Percentiles rank a stretch among this genome's conserved stretches.
Conservation (phyloP, 2,888 invertebrate species). For the Hemistola chrysoprasaria region DNA sequence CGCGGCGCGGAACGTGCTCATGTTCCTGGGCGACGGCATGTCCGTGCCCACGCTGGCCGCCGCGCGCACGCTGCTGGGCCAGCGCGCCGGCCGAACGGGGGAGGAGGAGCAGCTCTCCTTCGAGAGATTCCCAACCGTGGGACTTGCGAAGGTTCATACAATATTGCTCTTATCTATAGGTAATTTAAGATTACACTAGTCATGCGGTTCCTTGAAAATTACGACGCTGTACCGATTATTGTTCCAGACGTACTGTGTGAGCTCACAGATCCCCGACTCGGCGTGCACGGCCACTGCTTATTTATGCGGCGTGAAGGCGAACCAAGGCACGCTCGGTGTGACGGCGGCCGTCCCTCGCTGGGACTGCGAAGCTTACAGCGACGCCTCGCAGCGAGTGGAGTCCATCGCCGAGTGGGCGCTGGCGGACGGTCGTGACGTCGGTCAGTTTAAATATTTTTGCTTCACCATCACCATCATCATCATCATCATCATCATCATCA, state of each 20-base stretch:
- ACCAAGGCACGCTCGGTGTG: conserved; percentile 84
- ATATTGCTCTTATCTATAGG: no score
- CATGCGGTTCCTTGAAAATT: no score
- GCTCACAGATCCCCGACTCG: conserved; percentile 86
- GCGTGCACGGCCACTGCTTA: conserved; percentile 87
- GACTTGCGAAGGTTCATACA: conserved; percentile 50
- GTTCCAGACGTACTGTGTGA: conserved; percentile 77
- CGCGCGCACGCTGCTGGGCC: conserved; percentile 83
- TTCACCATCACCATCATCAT: no score
- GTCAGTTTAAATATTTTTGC: no score
- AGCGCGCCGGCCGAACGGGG: conserved; percentile 69
- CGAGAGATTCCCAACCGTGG: conserved; percentile 83
- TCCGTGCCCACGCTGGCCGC: conserved; percentile 85
- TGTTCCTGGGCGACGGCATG: conserved; percentile 89
- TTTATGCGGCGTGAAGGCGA: conserved; percentile 85
- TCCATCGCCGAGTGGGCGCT: conserved; percentile 87
- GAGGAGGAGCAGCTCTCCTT: conserved; percentile 82
- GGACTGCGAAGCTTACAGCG: conserved; percentile 81
- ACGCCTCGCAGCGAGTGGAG: conserved; percentile 75
- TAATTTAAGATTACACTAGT: no score
- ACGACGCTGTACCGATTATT: no score
- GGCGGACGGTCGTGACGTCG: conserved; percentile 55
- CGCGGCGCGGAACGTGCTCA: conserved; percentile 81
- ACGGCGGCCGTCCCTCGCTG: conserved; percentile 80
- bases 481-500: not conserved